Conservation (phyloP, 1,140 invertebrate genomes). For the Meloidogyne hapla region DNA sequence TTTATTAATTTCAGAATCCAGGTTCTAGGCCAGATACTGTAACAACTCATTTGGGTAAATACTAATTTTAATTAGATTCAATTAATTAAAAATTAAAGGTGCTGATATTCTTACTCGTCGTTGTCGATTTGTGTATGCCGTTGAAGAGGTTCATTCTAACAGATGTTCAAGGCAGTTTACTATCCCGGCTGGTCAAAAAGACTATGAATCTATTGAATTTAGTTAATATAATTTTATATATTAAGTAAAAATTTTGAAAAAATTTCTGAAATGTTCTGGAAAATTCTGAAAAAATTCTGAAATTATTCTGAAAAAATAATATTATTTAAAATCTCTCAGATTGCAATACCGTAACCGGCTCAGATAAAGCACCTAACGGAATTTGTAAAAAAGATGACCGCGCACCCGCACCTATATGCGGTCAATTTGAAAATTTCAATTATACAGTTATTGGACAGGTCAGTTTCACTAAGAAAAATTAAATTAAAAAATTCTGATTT, state of each 20-base stretch:
- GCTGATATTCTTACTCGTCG: constrained; percentile 57
- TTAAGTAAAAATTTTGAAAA: no score
- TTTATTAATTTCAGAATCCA: constrained; percentile 35
- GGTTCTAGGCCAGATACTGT: constrained; percentile 42
- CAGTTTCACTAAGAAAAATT: no score
- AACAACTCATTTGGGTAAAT: constrained; percentile 17
- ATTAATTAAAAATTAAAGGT: constrained; percentile 31
- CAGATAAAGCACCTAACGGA: constrained; percentile 12
- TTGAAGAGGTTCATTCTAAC: constrained; percentile 41
- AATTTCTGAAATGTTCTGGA: background rate
- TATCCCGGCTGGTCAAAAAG: constrained; percentile 29
- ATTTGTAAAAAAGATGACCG: background rate
- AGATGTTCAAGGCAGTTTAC: constrained; percentile 27
- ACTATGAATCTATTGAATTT: constrained; percentile 32
- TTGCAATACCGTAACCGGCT: constrained; percentile 45
- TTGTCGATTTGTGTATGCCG: constrained; percentile 53
- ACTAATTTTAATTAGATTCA: background rate
- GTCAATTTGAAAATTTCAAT: constrained; percentile 46
- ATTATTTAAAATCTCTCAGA: constrained; percentile 27
- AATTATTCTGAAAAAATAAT: constrained; percentile 35
- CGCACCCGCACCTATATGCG: constrained; percentile 43
- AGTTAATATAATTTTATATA: constrained; percentile 26
- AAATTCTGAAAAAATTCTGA: constrained; percentile 37
- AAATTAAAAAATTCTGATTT: no score
- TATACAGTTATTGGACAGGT: constrained; percentile 30